Conservation (phyloP, 1,140 invertebrate species). For the Holotrichia oblita region DNA sequence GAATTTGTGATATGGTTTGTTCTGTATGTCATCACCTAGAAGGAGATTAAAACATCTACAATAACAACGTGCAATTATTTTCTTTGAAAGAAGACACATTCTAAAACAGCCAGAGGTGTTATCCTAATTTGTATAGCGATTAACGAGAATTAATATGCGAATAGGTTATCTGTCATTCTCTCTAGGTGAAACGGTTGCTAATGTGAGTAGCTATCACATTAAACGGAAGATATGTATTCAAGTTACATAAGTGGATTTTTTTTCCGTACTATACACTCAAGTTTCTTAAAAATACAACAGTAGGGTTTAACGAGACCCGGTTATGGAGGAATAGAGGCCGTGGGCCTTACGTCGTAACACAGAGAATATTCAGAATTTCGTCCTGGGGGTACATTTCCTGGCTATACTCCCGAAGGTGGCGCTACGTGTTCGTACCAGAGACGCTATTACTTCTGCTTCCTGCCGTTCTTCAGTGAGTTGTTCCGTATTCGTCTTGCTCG, state of each 20-base stretch:
- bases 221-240: constrained; percentile 27
- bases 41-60: too few species aligned
- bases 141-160: not conserved
- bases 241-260: constrained; percentile 28
- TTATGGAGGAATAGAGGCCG: not conserved
- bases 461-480: not conserved
- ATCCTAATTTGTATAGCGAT: not conserved
- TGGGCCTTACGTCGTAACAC: constrained; percentile 8
- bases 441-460: not conserved
- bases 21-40: too few species aligned
- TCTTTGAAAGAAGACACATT: not conserved
- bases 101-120: not conserved
- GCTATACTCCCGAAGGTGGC: constrained; percentile 25
- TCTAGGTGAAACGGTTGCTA: not conserved
- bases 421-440: not conserved
- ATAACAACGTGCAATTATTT: too few species aligned
- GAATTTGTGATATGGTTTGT: too few species aligned
- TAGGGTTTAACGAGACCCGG: constrained; percentile 8
- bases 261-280: not conserved
- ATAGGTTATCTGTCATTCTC: not conserved
- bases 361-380: constrained; percentile 19
- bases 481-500: not conserved
- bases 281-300: constrained; percentile 30
- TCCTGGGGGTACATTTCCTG: constrained; percentile 29
- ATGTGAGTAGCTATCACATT: not conserved